phyloP scores from a whole-genome alignment of 1,140 invertebrate genomes.

The Oryctes rhinoceros region DNA sequence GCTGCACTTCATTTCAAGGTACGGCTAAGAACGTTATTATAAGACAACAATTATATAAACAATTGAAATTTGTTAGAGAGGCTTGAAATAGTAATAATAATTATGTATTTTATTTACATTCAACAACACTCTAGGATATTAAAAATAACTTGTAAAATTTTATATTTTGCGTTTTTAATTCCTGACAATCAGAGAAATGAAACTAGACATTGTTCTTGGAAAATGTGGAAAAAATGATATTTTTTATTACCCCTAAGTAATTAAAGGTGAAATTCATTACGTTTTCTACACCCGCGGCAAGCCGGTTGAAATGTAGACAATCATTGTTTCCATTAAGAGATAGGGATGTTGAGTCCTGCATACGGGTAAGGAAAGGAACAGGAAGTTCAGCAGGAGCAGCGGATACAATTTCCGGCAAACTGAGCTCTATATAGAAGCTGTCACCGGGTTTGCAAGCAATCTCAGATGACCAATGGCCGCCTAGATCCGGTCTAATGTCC shows the following conservation, averaged over 20 bases:
- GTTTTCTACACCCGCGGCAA: neutral
- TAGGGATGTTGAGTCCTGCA: constrained; percentile 47
- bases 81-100: no score
- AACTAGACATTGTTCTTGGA: no score
- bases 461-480: constrained; percentile 57
- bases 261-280: constrained; percentile 28
- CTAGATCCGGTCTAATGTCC: constrained; percentile 53
- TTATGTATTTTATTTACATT: no score
- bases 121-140: no score
- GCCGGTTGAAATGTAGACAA: neutral
- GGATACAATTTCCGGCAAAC: constrained; percentile 56
- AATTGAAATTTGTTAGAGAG: no score
- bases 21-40: no score
- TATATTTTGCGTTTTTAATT: no score
- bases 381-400: constrained; percentile 53
- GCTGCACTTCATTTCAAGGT: no score
- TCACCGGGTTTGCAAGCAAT: constrained; percentile 53
- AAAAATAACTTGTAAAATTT: no score
- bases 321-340: constrained; percentile 40
- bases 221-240: no score
- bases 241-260: neutral
- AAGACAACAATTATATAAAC: no score
- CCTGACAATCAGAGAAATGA: no score
- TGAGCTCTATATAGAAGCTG: constrained; percentile 51
- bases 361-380: constrained; percentile 49